Evolutionary conservation across 2,797 vertebrate species (phyloP), one percentile per base, ranked within the genome.

Genomic region (Phaenicophaeus curvirostris): DNA sequence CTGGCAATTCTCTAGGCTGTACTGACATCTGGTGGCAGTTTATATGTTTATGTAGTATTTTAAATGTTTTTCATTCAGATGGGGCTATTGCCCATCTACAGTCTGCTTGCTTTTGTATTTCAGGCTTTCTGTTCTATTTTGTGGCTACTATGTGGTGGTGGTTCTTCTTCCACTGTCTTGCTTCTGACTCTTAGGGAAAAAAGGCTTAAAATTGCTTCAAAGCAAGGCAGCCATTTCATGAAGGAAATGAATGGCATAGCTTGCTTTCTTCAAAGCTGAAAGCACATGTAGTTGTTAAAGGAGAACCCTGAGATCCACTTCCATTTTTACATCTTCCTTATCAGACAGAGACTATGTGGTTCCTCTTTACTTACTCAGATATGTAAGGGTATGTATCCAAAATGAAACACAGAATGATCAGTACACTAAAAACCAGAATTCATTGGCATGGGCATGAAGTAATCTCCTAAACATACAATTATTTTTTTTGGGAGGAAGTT

Each of bases 11-110:
- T 87, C 78, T 95, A 55, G 81, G 72, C 77, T 97, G 73, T 81
- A 82, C 93, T 97, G 98, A 97, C 98, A 97, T 85, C 98, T 98
- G 89, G 91, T 97, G 98, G 98, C 72, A 53, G 27, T 68, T 74
- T 48, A 7, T 76, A 4, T 61, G 28, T 48, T 63, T 51, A 41
- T 48, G 33, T 16, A 17, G 4, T 6, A 11, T 35, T 65, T 54
- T 24, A 71, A 58, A 67, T 28, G 5, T 3, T 73, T 89, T 85
- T 76, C 7, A 7, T 54, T 83, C 25, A 77, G 16, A 6, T 25
- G 9, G 24, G 33, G 28, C 31, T 33, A 11, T 71, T 67, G 7
- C 41, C 9, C 25, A 6, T 25, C 13, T 71, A 14, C 19, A 30
- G 18, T 54, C 53, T 69, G 17, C 58, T 80, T 62, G 27, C 15